These are phyloP conservation scores for Smutsia temminckii DNA, from an alignment of 2,797 vertebrate genomes.

Conservation along the genomic window DNA sequence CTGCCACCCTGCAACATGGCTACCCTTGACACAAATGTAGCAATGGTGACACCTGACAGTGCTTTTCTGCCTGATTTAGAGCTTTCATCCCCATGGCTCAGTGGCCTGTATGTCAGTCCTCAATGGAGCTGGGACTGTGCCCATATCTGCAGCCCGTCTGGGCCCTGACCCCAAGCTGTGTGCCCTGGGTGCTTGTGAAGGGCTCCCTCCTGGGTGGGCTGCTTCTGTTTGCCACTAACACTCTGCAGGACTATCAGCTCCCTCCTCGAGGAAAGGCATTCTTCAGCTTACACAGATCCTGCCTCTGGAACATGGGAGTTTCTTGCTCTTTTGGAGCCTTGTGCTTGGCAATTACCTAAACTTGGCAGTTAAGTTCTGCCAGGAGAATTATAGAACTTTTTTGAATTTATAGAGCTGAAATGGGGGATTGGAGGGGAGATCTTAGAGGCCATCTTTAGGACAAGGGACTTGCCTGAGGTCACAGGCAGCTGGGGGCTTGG, in stretches of 20 bases:
- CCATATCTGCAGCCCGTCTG: rapidly evolving
- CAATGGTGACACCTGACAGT: background rate
- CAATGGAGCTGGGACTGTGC: rapidly evolving
- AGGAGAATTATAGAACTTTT: constrained; percentile 50
- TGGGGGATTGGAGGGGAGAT: background rate
- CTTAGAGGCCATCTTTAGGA: background rate
- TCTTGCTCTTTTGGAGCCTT: constrained; percentile 45
- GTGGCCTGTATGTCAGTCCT: background rate
- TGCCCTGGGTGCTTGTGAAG: background rate
- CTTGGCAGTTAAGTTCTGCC: constrained; percentile 59
- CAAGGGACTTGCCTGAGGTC: background rate
- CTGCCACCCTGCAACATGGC: background rate
- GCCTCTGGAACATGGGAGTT: background rate
- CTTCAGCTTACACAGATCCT: background rate
- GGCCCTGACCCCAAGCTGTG: background rate
- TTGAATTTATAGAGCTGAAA: constrained; percentile 21
- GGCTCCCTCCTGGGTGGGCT: background rate
- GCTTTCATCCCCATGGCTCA: background rate
- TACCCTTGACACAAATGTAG: constrained; percentile 49
- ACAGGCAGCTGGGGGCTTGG: background rate
- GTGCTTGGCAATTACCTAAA: constrained; percentile 37
- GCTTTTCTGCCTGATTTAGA: constrained; percentile 31
- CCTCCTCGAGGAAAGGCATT: background rate
- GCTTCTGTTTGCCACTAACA: background rate
- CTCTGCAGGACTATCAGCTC: background rate